Evolutionary conservation across 2,113 vertebrate genomes (phyloP), one percentile per base, ranked within the genome.

Genomic region (Cochlearius cochlearius): DNA sequence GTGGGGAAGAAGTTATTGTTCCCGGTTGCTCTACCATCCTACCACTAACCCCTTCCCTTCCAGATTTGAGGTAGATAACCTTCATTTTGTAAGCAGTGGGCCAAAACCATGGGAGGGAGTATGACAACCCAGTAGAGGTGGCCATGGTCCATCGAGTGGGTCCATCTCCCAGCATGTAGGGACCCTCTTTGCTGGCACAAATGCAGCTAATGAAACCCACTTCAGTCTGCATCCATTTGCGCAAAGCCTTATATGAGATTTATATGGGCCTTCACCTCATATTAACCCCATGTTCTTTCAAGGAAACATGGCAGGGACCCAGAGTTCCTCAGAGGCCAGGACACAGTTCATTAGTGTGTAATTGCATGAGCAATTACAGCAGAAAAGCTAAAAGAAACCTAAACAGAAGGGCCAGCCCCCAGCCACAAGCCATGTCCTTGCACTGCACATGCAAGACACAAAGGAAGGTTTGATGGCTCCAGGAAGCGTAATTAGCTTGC

Each of bases 51-150:
- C 17, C 45, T n/a, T 22, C 45, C 11, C 36, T 80, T 53, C 45
- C 27, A 49, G 30, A n/a, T 69, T 1, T 41, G 36, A 20, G 41
- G 22, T 17, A 23, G 49, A 93, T 19, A 16, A 7, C 32, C 20
- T 55, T 47, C 5, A 3, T 53, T 88, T 22, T 21, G 15, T 16
- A 68, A 43, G 34, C 38, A 63, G 6, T 14, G 50, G 38, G 18
- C 11, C 30, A 86, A 75, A 96, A 47, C 9, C 2, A 0, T 2
- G 19, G 13, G 29, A 81, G 36, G 0, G 9, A 81, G 1, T 1
- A 7, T 1, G 23, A 64, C 16, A 78, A 5, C 7, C 18, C 34
- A 13, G 6, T 39, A n/a, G 53, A 84, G n/a, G 3, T 17, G 32
- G 14, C 25, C 47, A 3, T 11, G 43, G 8, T 20, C 38, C 25